Evolutionary conservation across 2,113 vertebrate species (phyloP), one percentile per base, ranked within the genome.

Genomic region (Scatophagus argus): DNA sequence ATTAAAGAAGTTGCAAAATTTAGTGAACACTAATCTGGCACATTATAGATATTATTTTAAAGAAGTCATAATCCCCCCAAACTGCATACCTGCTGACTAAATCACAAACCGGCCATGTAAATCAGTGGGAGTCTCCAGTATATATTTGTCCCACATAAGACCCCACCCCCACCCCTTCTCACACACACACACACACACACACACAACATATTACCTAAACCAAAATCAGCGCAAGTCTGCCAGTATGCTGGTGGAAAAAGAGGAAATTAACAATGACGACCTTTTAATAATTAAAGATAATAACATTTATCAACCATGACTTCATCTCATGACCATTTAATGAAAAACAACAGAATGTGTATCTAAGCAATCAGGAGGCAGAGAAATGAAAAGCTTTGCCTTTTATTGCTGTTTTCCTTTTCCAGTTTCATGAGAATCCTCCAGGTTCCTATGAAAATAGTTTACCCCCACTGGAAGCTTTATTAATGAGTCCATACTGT

Each of bases 321-420:
- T 89, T 92, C 87, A 92, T 83, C 74, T 90, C 87, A 90, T 64
- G 61, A 77, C 31, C 62, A 31, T 56, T 67, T 86, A 83, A 81
- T 83, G 64, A 87, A 79, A 86, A 89, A 68, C 82, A 82, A 70
- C 69, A 83, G 21, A 9, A 54, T 31, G 39, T 29, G 64, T 64
- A 68, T 76, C 27, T 1, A 16, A 61, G 68, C 74, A 58, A 55
- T 67, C 31, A 44, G 38, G 56, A 70, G 2, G 61, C 56, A 38
- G 75, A 63, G 38, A 73, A 74, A 81, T 31, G 2, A 61, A 32
- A 51, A 87, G 54, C 29, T 12, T 6, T 34, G 34, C 43, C 54
- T 65, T 36, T 38, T 19, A 14, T 56, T 32, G 51, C 61, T 59
- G 39, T 65, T 83, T 74, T 44, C 31, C 55, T 78, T 74, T 83